Percentiles rank a stretch among this genome's conserved stretches.
These are phyloP conservation scores for Herpailurus yagouaroundi DNA, from an alignment of 2,113 vertebrate species.

Conservation along the genomic window DNA sequence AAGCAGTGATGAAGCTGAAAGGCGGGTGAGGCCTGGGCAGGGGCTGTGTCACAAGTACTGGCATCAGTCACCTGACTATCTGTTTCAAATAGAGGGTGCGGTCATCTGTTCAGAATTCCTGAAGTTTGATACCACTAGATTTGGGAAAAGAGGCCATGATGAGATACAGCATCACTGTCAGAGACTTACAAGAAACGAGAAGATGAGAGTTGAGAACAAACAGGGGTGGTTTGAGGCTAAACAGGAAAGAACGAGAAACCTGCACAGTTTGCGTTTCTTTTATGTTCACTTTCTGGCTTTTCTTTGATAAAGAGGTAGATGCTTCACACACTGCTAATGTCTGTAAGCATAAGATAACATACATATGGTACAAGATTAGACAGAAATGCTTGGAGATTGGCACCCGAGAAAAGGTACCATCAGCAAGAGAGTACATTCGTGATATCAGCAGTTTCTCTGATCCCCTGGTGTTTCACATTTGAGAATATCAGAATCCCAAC, in stretches of 20 bases:
- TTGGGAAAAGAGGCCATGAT: not conserved
- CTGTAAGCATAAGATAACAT: not conserved
- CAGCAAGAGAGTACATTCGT: not conserved
- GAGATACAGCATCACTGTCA: not conserved
- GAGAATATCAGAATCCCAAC: not conserved
- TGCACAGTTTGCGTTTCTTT: not conserved
- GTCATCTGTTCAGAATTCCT: not conserved
- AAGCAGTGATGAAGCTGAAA: not conserved
- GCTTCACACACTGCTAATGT: not conserved
- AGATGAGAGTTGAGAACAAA: not conserved
- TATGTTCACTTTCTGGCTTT: not conserved
- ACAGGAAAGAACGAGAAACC: not conserved
- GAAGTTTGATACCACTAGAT: not conserved
- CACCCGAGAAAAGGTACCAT: not conserved
- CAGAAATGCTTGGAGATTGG: not conserved
- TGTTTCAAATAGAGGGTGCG: not conserved
- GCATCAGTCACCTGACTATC: not conserved
- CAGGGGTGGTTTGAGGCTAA: not conserved
- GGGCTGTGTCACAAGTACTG: not conserved
- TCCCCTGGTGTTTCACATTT: not conserved
- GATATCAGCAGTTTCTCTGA: slow-evolving; percentile 13
- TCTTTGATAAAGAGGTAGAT: slow-evolving; percentile 4
- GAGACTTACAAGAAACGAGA: not conserved
- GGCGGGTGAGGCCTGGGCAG: not conserved
- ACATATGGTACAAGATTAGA: not conserved